Base-by-base conservation (phyloP, 2,113 vertebrate genomes). In the Emydocephalus ijimae region DNA sequence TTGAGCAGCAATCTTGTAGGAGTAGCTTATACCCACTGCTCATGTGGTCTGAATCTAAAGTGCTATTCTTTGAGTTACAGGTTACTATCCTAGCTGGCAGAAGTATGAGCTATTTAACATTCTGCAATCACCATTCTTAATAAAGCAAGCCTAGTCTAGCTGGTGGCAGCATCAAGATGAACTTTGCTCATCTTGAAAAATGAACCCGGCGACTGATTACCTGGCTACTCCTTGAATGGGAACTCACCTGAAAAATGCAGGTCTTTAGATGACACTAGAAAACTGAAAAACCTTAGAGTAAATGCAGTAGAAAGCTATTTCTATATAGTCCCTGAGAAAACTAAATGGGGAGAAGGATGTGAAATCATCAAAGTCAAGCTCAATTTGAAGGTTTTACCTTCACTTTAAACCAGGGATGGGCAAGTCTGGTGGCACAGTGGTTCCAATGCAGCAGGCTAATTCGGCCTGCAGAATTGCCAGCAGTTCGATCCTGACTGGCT, bases 1-100 rank as follows among this genome's bases (percentile, higher is more conserved):
- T 85, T 69, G 93, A 95, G 56, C 56, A 96, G 92, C 50, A 85
- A 93, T 89, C 92, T 95, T 89, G 92, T 93, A 89, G 89, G 95
- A 94, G 86, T 94, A 0, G n/a, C 48, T 95, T 96, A 92, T 88
- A 61, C 92, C 93, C 52, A 29, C 8, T 93, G 88, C 29, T 59
- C 90, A 0, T n/a, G 6, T 88, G 24, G 10, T 91, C 52, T 93
- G 88, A 90, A 69, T 93, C 94, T 88, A n/a, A 93, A 94, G 93
- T 4, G 4, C n/a, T 43, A 29, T 91, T 91, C 11, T 48, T 39
- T 59, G 86, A 11, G 48, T 94, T 59, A 94, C 95, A 94, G 52
- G 81, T 48, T 93, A 89, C 95, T 92, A 93, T 95, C 69, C 29
- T 0, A n/a, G 45, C 89, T 94, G 61, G 87, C 29, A 90, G 56